Evolutionary conservation across 2,888 invertebrate species (phyloP).

Genomic region (Epinotia ramella): DNA sequence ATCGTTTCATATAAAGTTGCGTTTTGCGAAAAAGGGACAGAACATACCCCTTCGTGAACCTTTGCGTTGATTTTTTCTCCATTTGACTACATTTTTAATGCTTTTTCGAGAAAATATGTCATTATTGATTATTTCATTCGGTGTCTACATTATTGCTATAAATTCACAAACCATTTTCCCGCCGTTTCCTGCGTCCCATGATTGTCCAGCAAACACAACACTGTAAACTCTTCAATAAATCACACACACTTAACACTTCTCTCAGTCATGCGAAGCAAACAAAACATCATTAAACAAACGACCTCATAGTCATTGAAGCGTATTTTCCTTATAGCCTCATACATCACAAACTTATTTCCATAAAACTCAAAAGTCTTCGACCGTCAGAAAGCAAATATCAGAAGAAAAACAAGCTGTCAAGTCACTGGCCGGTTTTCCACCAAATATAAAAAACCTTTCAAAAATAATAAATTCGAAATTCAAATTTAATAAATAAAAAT

Average conservation of each 20-base stretch:
- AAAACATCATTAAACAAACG: not conserved
- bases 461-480: not conserved
- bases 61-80: too few species aligned
- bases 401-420: not conserved
- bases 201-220: not conserved
- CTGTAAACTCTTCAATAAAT: not conserved
- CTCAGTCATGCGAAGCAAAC: not conserved
- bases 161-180: conserved; percentile 30
- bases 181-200: conserved; percentile 18
- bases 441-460: not conserved
- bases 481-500: not conserved
- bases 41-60: too few species aligned
- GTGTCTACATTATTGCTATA: not conserved
- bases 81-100: too few species aligned
- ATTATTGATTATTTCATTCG: too few species aligned
- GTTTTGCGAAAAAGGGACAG: too few species aligned
- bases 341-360: not conserved
- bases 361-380: not conserved
- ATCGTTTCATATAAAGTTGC: too few species aligned
- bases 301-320: not conserved
- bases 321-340: conserved; percentile 21
- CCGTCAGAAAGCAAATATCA: not conserved
- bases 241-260: not conserved
- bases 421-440: not conserved
- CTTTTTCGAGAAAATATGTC: too few species aligned